These are phyloP conservation scores for Monopterus albus DNA, from an alignment of 2,113 vertebrate genomes.

Conservation along the genomic window DNA sequence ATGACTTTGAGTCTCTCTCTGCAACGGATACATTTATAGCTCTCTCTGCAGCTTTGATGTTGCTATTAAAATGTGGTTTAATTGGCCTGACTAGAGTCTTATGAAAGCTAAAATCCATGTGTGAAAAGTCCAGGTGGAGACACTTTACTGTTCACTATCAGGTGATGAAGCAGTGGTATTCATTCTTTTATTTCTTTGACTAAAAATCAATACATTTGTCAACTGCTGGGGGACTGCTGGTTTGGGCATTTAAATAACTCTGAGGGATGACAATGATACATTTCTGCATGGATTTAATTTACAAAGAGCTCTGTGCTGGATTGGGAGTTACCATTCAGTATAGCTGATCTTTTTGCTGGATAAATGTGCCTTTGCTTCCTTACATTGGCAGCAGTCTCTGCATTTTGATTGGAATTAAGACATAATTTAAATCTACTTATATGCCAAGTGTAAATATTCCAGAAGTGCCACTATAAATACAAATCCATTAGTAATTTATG, in stretches of 20 bases:
- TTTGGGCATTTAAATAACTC: not conserved
- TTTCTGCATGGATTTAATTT: slow-evolving; percentile 16
- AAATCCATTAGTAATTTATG: not conserved
- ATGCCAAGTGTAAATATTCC: not conserved
- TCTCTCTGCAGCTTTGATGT: no score
- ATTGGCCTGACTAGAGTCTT: not conserved
- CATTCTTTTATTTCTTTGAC: not conserved
- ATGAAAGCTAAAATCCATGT: not conserved
- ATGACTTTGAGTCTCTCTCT: not conserved
- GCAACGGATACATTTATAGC: no score
- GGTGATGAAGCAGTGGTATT: no score
- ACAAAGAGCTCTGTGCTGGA: not conserved
- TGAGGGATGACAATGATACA: not conserved
- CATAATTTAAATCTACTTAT: not conserved
- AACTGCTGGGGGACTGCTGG: not conserved
- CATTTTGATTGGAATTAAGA: not conserved
- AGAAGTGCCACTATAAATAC: not conserved
- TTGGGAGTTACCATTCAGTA: not conserved
- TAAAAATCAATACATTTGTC: not conserved
- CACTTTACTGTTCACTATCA: not conserved
- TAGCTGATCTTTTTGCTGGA: not conserved
- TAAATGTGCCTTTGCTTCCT: slow-evolving; percentile 18
- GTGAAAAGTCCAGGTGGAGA: not conserved
- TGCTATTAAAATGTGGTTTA: not conserved
- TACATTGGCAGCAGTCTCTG: not conserved